phyloP scores from a whole-genome alignment of 92 coral and sea anemone genomes.

The Paramuricea clavata region DNA sequence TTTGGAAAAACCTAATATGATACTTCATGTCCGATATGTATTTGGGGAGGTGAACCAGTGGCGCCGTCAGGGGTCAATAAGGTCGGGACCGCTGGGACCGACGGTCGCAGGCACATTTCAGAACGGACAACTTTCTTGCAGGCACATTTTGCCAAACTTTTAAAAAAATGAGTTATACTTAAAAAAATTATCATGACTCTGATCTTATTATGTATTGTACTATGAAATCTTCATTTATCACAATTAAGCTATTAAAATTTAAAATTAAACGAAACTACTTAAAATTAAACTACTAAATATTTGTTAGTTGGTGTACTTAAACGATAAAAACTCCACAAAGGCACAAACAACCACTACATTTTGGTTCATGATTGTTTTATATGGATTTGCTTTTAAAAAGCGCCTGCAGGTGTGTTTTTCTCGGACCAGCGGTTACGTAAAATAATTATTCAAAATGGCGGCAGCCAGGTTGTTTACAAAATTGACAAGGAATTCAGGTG shows the following conservation, averaged over 20 bases:
- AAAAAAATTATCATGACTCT: not conserved
- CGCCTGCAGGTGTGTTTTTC: not conserved
- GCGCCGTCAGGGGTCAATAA: slow-evolving; percentile 10
- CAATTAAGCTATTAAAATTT: slow-evolving; percentile 1
- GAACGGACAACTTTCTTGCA: slow-evolving; percentile 6
- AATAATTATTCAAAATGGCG: slow-evolving; percentile 3
- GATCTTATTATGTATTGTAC: not conserved
- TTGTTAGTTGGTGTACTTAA: not conserved
- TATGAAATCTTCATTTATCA: no score
- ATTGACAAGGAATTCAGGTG: not conserved
- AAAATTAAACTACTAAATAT: not conserved
- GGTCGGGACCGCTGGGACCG: slow-evolving; percentile 29
- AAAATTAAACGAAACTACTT: not conserved
- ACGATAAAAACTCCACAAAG: not conserved
- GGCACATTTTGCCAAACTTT: not conserved
- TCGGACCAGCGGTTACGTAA: not conserved
- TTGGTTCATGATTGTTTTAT: no score
- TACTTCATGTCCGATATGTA: no score
- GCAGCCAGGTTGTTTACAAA: slow-evolving; percentile 1
- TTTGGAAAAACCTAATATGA: no score
- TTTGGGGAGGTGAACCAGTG: no score
- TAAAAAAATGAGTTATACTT: not conserved
- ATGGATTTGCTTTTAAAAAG: not conserved
- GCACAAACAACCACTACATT: not conserved
- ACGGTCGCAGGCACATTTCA: slow-evolving; percentile 26